phyloP scores from a whole-genome alignment of 2,797 vertebrate species.

The Cirrhinus molitorella region DNA sequence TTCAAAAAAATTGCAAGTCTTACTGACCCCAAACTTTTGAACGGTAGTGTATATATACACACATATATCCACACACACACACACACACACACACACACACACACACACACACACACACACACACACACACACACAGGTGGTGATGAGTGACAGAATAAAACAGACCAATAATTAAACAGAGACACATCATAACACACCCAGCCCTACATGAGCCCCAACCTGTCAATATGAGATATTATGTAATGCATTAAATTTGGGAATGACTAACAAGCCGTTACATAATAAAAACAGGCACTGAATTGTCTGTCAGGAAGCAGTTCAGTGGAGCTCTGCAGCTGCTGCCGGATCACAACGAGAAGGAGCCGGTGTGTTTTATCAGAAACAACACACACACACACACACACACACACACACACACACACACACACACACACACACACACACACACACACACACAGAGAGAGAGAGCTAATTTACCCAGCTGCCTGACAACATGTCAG shows the following conservation, averaged over 20 bases:
- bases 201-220: not conserved
- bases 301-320: not conserved
- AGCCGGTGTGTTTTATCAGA: not conserved
- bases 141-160: not conserved
- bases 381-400: not conserved
- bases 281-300: conserved; percentile 30
- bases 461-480: conserved; percentile 23
- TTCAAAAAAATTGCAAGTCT: no score
- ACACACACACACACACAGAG: not conserved
- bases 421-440: not conserved
- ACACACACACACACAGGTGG: no score
- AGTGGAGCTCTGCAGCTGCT: conserved; percentile 13
- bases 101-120: no score
- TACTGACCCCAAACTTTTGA: no score
- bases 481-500: conserved; percentile 39
- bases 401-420: not conserved
- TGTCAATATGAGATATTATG: not conserved
- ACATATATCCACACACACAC: no score
- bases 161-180: not conserved
- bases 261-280: conserved; percentile 26
- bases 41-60: no score
- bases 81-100: no score
- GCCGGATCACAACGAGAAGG: not conserved
- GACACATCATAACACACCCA: not conserved
- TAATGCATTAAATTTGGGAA: not conserved